A percentile compares a stretch with the other conserved stretches of the same genome.
Evolutionary conservation across 2,888 invertebrate genomes (phyloP).

Genomic region (Phrixothrix hirtus): DNA sequence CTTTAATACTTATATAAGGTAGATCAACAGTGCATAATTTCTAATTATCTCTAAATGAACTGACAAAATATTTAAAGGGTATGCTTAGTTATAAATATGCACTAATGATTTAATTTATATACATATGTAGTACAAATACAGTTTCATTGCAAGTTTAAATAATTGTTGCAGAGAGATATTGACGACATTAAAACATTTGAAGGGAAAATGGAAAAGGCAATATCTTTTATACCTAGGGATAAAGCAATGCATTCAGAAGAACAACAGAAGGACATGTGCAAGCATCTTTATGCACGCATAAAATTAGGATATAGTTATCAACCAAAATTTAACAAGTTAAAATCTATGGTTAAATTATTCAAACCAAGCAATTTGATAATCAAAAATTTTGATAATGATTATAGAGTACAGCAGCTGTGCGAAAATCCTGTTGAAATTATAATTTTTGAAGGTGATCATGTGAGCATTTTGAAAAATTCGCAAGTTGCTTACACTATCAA

Average conservation of each 20-base stretch:
- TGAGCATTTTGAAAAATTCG: slow-evolving; percentile 63
- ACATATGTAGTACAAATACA: no score
- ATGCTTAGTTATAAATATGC: no score
- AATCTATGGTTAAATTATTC: slow-evolving; percentile 64
- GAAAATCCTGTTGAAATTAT: slow-evolving; percentile 63
- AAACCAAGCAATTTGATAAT: slow-evolving; percentile 64
- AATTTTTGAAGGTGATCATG: slow-evolving; percentile 73
- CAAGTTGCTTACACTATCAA: background rate
- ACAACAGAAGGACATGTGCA: slow-evolving; percentile 54
- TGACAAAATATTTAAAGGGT: no score
- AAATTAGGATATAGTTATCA: slow-evolving; percentile 59
- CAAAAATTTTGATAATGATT: slow-evolving; percentile 64
- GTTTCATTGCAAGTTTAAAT: no score
- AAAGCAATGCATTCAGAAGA: slow-evolving; percentile 57
- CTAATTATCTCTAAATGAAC: no score
- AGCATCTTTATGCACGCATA: slow-evolving; percentile 60
- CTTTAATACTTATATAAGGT: no score
- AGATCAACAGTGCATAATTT: no score
- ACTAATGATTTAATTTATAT: no score
- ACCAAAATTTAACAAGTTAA: slow-evolving; percentile 51
- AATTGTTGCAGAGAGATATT: no score
- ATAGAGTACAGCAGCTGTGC: slow-evolving; percentile 65
- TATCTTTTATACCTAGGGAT: no score
- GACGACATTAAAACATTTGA: no score
- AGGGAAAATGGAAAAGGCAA: no score